phyloP scores from a whole-genome alignment of 2,888 invertebrate species.

The Sclerodermus sp. region DNA sequence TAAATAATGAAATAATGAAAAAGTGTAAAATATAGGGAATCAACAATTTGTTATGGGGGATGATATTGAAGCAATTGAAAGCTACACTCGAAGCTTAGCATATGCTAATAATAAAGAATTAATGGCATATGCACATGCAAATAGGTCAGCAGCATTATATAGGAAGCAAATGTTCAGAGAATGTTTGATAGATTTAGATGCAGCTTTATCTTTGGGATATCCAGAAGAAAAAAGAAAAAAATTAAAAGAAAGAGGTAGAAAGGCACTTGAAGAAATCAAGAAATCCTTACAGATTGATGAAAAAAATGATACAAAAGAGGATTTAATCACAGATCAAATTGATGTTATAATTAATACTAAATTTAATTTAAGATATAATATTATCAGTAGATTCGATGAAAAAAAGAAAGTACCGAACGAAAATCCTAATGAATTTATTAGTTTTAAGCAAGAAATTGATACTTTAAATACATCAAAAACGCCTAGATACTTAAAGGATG shows the following conservation, averaged over 20 bases:
- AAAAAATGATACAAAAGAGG: conserved; percentile 12
- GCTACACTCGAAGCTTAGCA: conserved; percentile 51
- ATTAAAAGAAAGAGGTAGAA: conserved; percentile 43
- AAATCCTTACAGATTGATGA: conserved; percentile 20
- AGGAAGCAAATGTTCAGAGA: conserved; percentile 47
- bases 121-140: conserved; percentile 52
- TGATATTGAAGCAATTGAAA: conserved; percentile 49
- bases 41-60: conserved; percentile 51
- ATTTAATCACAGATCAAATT: conserved; percentile 1
- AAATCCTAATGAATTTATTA: conserved; percentile 1
- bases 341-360: conserved; percentile 6
- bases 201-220: conserved; percentile 45
- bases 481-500: conserved; percentile 37
- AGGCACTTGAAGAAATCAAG: conserved; percentile 41
- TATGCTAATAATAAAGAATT: conserved; percentile 44
- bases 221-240: conserved; percentile 49
- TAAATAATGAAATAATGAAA: conserved; percentile 5
- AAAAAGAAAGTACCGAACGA: conserved; percentile 11
- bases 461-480: neutral
- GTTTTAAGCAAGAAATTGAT: conserved; percentile 8
- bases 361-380: conserved; percentile 4
- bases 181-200: conserved; percentile 50
- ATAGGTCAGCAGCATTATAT: conserved; percentile 53
- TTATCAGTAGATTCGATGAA: conserved; percentile 11
- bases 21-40: conserved; percentile 37